phyloP scores from a whole-genome alignment of 2,113 vertebrate species.

The Centrocercus urophasianus region DNA sequence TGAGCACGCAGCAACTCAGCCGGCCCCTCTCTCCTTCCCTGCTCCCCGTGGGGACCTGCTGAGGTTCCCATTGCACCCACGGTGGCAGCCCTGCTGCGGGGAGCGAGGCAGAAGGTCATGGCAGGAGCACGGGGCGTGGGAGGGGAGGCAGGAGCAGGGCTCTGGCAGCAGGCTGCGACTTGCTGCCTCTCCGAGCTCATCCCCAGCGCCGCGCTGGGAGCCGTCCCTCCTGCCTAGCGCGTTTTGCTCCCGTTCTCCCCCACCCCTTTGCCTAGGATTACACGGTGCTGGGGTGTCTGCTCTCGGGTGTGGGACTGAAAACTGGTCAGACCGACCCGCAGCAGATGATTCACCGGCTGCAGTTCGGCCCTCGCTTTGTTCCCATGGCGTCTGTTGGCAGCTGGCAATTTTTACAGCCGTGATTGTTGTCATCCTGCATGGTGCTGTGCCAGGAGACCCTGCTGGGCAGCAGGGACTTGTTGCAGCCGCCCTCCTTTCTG shows the following conservation, averaged over 20 bases:
- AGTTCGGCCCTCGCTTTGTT: neutral
- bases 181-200: neutral
- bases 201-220: neutral
- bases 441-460: rapidly evolving
- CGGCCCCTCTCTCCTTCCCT: rapidly evolving
- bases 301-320: neutral
- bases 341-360: neutral
- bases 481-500: rapidly evolving
- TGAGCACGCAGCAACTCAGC: neutral
- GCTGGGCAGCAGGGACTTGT: rapidly evolving
- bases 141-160: neutral
- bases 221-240: neutral
- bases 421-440: rapidly evolving
- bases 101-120: neutral
- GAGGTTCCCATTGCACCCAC: neutral
- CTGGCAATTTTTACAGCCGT: rapidly evolving
- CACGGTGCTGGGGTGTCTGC: neutral
- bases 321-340: neutral
- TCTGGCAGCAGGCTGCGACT: conserved; percentile 12
- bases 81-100: neutral
- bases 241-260: neutral
- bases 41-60: rapidly evolving
- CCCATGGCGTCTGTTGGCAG: neutral
- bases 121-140: neutral
- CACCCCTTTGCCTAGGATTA: neutral